Evolutionary conservation across 2,888 invertebrate genomes (phyloP).

Genomic region (Lithosia quadra): DNA sequence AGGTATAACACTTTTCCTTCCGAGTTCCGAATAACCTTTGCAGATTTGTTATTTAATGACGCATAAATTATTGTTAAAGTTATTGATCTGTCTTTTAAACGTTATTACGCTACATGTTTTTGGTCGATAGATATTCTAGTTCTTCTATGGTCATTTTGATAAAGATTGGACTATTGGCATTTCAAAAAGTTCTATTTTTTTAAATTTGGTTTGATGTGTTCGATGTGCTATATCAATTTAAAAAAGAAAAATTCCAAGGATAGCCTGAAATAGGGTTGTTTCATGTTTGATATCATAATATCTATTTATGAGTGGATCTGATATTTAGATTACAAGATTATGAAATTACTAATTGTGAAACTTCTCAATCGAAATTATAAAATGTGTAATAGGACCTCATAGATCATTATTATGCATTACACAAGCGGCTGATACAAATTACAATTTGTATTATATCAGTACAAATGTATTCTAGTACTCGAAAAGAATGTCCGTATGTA

Average conservation of each 20-base stretch:
- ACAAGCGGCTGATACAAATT: conserved; percentile 7
- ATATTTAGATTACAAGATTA: not conserved
- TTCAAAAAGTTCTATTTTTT: not conserved
- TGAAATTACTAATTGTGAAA: conserved; percentile 17
- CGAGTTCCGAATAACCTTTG: too few species aligned
- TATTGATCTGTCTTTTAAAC: too few species aligned
- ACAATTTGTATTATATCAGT: not conserved
- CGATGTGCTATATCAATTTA: not conserved
- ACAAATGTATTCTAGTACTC: not conserved
- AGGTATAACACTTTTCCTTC: not conserved
- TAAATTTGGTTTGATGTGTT: not conserved
- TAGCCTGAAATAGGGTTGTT: not conserved
- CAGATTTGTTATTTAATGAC: too few species aligned
- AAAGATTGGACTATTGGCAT: too few species aligned
- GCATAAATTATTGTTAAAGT: too few species aligned
- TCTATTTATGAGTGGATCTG: not conserved
- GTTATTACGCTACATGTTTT: too few species aligned
- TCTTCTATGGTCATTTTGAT: too few species aligned
- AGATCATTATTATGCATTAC: conserved; percentile 17
- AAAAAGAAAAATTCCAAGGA: not conserved
- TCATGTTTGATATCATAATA: not conserved
- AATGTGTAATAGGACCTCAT: conserved; percentile 18
- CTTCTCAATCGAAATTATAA: conserved; percentile 14
- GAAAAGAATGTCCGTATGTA: not conserved
- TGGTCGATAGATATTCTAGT: too few species aligned